phyloP scores from a whole-genome alignment of 1,140 invertebrate species.

The Geopemphigus sp. region DNA sequence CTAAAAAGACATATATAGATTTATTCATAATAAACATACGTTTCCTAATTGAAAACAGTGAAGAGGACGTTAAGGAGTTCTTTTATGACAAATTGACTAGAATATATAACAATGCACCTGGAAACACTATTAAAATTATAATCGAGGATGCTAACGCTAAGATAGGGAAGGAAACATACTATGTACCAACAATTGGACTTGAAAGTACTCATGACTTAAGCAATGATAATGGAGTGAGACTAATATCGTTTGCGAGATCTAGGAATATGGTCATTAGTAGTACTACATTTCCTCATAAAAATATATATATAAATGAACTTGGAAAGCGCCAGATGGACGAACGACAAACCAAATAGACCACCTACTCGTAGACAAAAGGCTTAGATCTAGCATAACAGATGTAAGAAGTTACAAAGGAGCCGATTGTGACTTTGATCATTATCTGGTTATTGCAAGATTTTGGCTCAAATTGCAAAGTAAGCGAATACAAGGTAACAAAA shows the following conservation, averaged over 20 bases:
- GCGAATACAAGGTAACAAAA: neutral
- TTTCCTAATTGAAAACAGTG: neutral
- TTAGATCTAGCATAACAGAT: neutral
- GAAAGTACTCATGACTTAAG: neutral
- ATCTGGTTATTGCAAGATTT: neutral
- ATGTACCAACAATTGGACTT: neutral
- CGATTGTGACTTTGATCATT: neutral
- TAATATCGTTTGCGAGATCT: neutral
- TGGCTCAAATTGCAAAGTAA: neutral
- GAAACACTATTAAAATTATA: neutral
- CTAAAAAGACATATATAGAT: neutral
- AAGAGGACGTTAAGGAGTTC: neutral
- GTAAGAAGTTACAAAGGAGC: neutral
- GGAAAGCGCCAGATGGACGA: neutral
- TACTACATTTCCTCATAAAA: neutral
- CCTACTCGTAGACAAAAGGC: neutral
- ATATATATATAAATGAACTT: conserved; percentile 8
- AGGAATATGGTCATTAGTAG: neutral
- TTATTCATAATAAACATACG: neutral
- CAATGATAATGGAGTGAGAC: neutral
- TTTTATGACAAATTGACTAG: neutral
- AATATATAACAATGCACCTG: neutral
- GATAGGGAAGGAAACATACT: neutral
- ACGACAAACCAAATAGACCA: neutral
- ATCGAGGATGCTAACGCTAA: neutral